Conservation (phyloP, 2,888 invertebrate genomes). For the Ormyrus rosae region DNA sequence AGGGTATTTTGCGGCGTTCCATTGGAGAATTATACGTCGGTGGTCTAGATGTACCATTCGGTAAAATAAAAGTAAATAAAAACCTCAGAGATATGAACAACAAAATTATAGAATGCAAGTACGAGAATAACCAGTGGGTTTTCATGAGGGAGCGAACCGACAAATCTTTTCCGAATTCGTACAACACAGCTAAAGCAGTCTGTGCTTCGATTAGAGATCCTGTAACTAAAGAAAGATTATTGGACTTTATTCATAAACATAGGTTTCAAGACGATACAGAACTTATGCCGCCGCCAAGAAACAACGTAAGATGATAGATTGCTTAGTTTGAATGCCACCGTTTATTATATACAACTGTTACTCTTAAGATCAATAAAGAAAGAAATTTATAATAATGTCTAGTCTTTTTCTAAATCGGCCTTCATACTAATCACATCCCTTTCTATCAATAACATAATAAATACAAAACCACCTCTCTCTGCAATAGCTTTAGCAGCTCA, state of each 20-base stretch:
- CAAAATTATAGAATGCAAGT: constrained; percentile 97
- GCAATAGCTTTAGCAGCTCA: no score
- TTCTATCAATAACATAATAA: constrained; percentile 1
- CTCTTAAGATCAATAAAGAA: constrained; percentile 49
- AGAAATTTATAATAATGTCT: constrained; percentile 47
- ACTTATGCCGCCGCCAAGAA: constrained; percentile 85
- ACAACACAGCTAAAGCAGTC: constrained; percentile 91
- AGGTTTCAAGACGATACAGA: constrained; percentile 83
- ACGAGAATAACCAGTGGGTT: constrained; percentile 88
- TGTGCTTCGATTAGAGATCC: constrained; percentile 88
- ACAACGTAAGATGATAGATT: constrained; percentile 75
- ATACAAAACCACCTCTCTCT: neutral
- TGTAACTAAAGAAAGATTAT: constrained; percentile 88
- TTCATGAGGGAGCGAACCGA: constrained; percentile 97
- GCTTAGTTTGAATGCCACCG: constrained; percentile 27
- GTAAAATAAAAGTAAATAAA: constrained; percentile 85
- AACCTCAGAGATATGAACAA: constrained; percentile 87
- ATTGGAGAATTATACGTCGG: constrained; percentile 89
- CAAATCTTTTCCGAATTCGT: constrained; percentile 96
- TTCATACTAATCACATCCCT: constrained; percentile 3
- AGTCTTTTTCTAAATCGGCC: no score
- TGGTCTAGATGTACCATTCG: constrained; percentile 82
- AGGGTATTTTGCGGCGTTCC: constrained; percentile 83
- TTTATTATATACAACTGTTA: constrained; percentile 37
- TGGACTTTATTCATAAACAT: constrained; percentile 83